phyloP scores from a whole-genome alignment of 2,797 vertebrate species.

The Microcaecilia unicolor region DNA sequence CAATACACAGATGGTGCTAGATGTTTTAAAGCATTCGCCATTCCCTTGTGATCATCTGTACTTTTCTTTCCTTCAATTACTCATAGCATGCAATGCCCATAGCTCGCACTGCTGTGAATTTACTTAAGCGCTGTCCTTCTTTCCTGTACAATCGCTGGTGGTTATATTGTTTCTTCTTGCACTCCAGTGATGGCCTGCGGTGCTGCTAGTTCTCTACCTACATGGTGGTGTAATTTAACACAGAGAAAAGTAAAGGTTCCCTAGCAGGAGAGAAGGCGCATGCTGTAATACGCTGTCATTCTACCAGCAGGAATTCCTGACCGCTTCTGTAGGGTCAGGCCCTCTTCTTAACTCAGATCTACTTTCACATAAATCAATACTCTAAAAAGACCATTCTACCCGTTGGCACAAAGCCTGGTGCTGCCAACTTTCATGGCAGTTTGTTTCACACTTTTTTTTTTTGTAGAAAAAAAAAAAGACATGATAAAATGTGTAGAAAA shows the following conservation, averaged over 20 bases:
- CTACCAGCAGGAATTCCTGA: conserved; percentile 61
- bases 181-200: conserved; percentile 23
- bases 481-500: too few relatives aligned
- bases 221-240: conserved; percentile 45
- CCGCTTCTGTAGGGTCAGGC: too few relatives aligned
- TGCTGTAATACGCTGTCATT: conserved; percentile 58
- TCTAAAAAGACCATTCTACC: conserved; percentile 48
- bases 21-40: conserved; percentile 8
- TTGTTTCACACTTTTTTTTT: conserved; percentile 21
- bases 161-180: conserved; percentile 19
- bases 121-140: conserved; percentile 31
- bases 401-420: conserved; percentile 23
- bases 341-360: conserved; percentile 48
- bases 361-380: conserved; percentile 66
- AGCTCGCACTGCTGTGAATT: conserved; percentile 24
- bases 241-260: conserved; percentile 48
- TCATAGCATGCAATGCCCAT: conserved; percentile 14
- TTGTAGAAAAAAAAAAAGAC: too few relatives aligned
- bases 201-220: conserved; percentile 40
- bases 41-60: conserved; percentile 12
- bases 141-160: conserved; percentile 33
- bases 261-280: conserved; percentile 52
- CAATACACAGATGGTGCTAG: too few relatives aligned
- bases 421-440: conserved; percentile 35
- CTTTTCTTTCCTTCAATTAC: conserved; percentile 9